phyloP scores from a whole-genome alignment of 2,888 invertebrate species.

The Drosophila birchii region DNA sequence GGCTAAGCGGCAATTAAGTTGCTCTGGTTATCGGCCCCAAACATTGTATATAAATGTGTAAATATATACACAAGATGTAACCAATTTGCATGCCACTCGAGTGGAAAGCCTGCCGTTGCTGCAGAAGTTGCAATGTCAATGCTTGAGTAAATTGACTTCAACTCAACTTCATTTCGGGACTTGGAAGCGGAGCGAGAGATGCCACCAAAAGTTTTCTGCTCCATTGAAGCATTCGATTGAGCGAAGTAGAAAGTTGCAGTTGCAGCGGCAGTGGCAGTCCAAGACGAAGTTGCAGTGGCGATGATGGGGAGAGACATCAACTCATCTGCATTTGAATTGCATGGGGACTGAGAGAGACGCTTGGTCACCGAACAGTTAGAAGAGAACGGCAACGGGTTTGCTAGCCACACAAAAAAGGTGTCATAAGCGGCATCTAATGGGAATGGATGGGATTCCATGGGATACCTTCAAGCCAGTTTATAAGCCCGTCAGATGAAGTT shows the following conservation, averaged over 20 bases:
- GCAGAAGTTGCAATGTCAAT: slow-evolving; percentile 49
- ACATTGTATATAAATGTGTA: slow-evolving; percentile 18
- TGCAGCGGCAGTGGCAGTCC: slow-evolving; percentile 50
- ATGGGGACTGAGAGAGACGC: slow-evolving; percentile 34
- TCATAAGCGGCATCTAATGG: slow-evolving; percentile 41
- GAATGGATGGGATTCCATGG: background rate
- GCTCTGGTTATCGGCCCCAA: slow-evolving; percentile 56
- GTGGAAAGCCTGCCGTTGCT: slow-evolving; percentile 35
- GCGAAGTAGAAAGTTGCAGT: slow-evolving; percentile 76
- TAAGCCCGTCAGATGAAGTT: slow-evolving; percentile 3
- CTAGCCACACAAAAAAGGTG: slow-evolving; percentile 20
- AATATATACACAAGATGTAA: slow-evolving; percentile 43
- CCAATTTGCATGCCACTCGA: slow-evolving; percentile 64
- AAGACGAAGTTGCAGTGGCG: slow-evolving; percentile 14
- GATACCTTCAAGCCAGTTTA: background rate
- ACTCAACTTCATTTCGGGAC: slow-evolving; percentile 66
- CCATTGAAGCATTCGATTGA: slow-evolving; percentile 83
- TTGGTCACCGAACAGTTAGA: slow-evolving; percentile 68
- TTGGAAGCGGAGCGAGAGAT: slow-evolving; percentile 36
- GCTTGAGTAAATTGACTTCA: slow-evolving; percentile 64
- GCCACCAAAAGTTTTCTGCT: slow-evolving; percentile 78
- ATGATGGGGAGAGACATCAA: slow-evolving; percentile 5
- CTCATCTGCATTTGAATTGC: slow-evolving; percentile 57
- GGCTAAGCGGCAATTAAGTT: slow-evolving; percentile 72
- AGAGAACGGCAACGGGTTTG: slow-evolving; percentile 66